Evolutionary conservation across 2,113 vertebrate species (phyloP).

Genomic region (Muscicapa adusta): DNA sequence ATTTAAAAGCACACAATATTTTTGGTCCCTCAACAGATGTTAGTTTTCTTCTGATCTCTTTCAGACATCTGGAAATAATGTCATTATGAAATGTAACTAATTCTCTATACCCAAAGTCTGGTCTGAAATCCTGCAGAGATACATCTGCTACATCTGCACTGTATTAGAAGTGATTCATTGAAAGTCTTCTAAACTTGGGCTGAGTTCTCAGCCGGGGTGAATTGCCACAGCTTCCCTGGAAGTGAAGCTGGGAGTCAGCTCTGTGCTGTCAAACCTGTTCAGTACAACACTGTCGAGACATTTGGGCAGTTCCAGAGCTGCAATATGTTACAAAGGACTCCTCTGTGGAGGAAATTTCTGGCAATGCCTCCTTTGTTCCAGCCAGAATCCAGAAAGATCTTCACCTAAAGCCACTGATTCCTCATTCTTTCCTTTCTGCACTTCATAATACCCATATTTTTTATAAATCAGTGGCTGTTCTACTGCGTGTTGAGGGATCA

Average conservation of each 20-base stretch:
- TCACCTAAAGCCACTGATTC: not conserved
- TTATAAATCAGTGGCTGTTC: not conserved
- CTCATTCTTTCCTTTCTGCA: not conserved
- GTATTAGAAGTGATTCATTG: not conserved
- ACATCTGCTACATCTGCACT: not conserved
- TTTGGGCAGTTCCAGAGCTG: not conserved
- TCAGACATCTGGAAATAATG: slow-evolving; percentile 35
- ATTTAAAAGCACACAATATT: not conserved
- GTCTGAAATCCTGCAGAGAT: not conserved
- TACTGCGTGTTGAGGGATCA: not conserved
- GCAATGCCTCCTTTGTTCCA: not conserved
- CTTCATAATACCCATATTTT: not conserved
- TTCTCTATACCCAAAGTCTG: not conserved
- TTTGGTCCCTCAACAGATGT: not conserved
- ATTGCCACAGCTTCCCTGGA: not conserved
- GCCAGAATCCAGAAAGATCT: not conserved
- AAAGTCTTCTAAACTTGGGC: not conserved
- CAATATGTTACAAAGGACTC: not conserved
- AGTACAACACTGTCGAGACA: not conserved
- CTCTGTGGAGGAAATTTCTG: not conserved
- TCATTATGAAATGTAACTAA: slow-evolving; percentile 16
- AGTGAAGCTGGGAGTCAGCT: not conserved
- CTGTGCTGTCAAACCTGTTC: not conserved
- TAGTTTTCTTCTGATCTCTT: not conserved
- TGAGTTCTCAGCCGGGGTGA: not conserved